These are phyloP conservation scores for Antigone vipio DNA, from an alignment of 2,113 vertebrate species.

Conservation along the genomic window DNA sequence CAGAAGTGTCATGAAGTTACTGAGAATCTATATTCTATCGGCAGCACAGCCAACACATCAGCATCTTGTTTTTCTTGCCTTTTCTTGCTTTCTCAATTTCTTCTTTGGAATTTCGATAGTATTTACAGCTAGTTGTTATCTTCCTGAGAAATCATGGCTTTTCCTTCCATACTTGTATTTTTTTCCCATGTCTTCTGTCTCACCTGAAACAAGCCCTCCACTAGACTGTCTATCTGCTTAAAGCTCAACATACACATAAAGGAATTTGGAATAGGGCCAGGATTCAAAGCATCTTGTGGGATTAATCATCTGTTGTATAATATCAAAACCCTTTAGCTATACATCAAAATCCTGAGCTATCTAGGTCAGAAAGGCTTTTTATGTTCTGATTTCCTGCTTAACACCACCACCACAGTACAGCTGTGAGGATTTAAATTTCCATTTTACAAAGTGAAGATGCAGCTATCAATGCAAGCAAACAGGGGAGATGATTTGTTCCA, in stretches of 20 bases:
- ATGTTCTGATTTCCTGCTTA: constrained; percentile 18
- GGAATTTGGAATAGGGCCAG: not conserved
- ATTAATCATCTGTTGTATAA: constrained; percentile 35
- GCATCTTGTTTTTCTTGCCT: not conserved
- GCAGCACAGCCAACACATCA: not conserved
- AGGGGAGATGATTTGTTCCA: not conserved
- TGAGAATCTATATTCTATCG: not conserved
- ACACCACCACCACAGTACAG: not conserved
- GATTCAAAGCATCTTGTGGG: not conserved
- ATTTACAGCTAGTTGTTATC: not conserved
- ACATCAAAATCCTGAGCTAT: constrained; percentile 35
- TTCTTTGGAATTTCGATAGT: not conserved
- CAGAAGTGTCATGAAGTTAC: not conserved
- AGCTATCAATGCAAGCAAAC: not conserved
- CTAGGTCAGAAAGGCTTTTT: constrained; percentile 33
- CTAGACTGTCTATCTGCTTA: not conserved
- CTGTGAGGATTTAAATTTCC: not conserved
- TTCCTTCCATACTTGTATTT: not conserved
- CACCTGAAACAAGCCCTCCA: not conserved
- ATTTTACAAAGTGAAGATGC: not conserved
- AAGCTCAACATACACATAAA: not conserved
- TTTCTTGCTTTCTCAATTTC: not conserved
- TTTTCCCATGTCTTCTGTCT: not conserved
- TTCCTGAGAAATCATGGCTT: not conserved
- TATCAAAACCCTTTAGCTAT: not conserved